phyloP scores from a whole-genome alignment of 1,140 invertebrate species.

The Penaeus chinensis region DNA sequence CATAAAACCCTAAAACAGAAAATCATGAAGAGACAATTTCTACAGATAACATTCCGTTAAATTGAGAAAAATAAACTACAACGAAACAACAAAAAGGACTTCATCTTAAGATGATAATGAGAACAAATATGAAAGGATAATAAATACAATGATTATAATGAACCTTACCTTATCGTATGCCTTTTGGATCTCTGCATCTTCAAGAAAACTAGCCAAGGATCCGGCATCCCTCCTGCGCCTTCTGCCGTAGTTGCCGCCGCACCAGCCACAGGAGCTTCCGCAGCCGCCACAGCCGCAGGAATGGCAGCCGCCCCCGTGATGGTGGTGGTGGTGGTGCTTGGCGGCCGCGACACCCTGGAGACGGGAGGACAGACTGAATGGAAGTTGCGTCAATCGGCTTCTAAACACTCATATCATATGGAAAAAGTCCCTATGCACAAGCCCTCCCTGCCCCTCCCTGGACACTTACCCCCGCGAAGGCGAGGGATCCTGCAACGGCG shows the following conservation, averaged over 20 bases:
- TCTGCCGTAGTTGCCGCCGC: constrained; percentile 42
- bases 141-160: too few relatives aligned
- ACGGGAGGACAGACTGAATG: not conserved
- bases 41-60: too few relatives aligned
- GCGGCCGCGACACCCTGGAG: not conserved
- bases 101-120: too few relatives aligned
- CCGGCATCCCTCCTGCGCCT: constrained; percentile 18
- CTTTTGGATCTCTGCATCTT: constrained; percentile 26
- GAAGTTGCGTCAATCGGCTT: too few relatives aligned
- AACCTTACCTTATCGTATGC: constrained; percentile 1
- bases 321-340: constrained; percentile 19
- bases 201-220: not conserved
- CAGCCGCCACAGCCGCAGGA: constrained; percentile 44
- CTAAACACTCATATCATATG: not conserved
- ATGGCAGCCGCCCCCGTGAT: constrained; percentile 28
- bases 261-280: constrained; percentile 47
- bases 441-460: not conserved
- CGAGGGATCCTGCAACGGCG: not conserved
- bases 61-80: too few relatives aligned
- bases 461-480: constrained; percentile 16
- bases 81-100: too few relatives aligned
- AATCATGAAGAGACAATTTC: too few relatives aligned
- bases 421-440: too few relatives aligned
- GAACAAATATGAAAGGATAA: too few relatives aligned
- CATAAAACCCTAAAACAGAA: too few relatives aligned